Percentiles rank a stretch among this genome's conserved stretches.
Conservation (phyloP, 2,888 invertebrate species). For the Petrophora chlorosata region DNA sequence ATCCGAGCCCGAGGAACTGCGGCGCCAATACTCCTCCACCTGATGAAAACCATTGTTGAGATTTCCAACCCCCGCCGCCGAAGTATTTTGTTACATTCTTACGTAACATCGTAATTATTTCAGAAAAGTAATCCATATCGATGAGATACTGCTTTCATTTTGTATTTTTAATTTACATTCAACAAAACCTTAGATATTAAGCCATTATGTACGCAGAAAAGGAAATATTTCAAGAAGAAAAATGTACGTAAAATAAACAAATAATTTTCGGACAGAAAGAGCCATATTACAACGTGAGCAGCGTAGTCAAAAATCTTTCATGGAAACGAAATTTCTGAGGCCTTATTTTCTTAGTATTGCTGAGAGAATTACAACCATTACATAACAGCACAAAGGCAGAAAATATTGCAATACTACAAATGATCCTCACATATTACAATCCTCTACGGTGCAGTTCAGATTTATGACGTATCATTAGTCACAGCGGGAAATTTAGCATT, state of each 20-base stretch:
- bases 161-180: conserved; percentile 3
- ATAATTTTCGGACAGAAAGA: conserved; percentile 7
- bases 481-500: conserved; percentile 75
- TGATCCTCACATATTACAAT: conserved; percentile 73
- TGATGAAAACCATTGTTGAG: conserved; percentile 58
- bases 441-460: conserved; percentile 75
- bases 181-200: conserved; percentile 11
- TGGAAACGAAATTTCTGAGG: conserved; percentile 31
- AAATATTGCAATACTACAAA: conserved; percentile 60
- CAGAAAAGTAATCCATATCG: background rate
- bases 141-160: conserved; percentile 6
- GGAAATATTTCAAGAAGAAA: conserved; percentile 13
- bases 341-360: conserved; percentile 29
- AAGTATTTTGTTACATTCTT: background rate
- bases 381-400: conserved; percentile 48
- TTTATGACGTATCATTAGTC: conserved; percentile 78
- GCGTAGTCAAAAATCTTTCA: conserved; percentile 28
- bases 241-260: conserved; percentile 19
- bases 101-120: background rate
- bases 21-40: conserved; percentile 94
- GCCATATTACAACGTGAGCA: no score
- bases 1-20: conserved; percentile 94
- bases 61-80: background rate
- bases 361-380: conserved; percentile 39
- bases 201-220: conserved; percentile 13